phyloP scores from a whole-genome alignment of 2,888 invertebrate genomes.

The Drosophila nigritarsus region DNA sequence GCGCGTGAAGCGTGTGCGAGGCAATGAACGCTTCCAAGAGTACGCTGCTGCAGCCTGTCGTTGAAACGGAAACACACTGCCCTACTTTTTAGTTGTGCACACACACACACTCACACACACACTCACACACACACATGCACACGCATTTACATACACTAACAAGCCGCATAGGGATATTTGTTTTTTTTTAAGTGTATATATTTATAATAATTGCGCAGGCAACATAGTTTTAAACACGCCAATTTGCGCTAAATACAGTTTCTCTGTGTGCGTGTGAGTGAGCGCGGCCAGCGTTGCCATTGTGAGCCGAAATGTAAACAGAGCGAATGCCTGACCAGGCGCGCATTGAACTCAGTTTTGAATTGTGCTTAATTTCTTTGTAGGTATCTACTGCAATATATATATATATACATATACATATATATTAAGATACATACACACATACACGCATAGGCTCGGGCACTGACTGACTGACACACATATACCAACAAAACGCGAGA shows the following conservation, averaged over 20 bases:
- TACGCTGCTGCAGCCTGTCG: constrained; percentile 60
- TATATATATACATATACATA: constrained; percentile 4
- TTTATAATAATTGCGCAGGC: constrained; percentile 25
- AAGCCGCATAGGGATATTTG: constrained; percentile 26
- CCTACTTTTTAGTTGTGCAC: constrained; percentile 81
- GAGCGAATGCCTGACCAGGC: constrained; percentile 43
- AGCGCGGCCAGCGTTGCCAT: constrained; percentile 40
- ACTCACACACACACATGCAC: not conserved
- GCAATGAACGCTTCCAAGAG: constrained; percentile 66
- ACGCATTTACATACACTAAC: constrained; percentile 14
- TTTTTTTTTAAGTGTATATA: constrained; percentile 24
- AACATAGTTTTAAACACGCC: constrained; percentile 55
- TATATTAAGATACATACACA: constrained; percentile 22
- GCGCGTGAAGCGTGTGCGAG: constrained; percentile 53
- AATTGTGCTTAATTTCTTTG: constrained; percentile 64
- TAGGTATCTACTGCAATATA: constrained; percentile 68
- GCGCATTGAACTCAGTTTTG: constrained; percentile 72
- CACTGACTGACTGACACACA: constrained; percentile 80
- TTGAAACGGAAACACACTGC: constrained; percentile 83
- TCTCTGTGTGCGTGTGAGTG: not conserved
- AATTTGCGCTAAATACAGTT: constrained; percentile 28
- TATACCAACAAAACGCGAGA: constrained; percentile 61
- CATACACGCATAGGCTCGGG: constrained; percentile 39
- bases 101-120: constrained; percentile 37
- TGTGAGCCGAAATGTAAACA: constrained; percentile 66